Evolutionary conservation across 2,113 vertebrate genomes (phyloP).

Genomic region (Microtus oregoni): DNA sequence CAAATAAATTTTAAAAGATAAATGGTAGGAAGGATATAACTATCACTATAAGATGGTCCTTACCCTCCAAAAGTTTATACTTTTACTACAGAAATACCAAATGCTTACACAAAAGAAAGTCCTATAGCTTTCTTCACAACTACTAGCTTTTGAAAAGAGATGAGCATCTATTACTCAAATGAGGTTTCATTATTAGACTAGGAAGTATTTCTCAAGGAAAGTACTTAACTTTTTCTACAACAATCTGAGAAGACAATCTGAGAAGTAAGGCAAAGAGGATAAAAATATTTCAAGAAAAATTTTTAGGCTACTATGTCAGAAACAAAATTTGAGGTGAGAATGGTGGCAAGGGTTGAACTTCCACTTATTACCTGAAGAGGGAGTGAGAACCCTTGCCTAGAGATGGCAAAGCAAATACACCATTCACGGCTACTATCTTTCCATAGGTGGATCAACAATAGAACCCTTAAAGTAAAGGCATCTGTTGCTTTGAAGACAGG

Average conservation of each 20-base stretch:
- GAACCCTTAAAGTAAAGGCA: background rate
- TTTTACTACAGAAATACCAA: background rate
- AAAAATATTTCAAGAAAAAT: background rate
- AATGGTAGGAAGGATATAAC: background rate
- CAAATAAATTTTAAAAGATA: background rate
- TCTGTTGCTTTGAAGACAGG: background rate
- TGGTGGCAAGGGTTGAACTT: background rate
- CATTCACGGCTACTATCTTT: background rate
- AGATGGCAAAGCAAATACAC: background rate
- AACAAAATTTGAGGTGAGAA: background rate
- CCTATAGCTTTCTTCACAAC: background rate
- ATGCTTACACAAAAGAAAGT: background rate
- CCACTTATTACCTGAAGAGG: constrained; percentile 6
- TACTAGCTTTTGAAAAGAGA: background rate
- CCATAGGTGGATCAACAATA: background rate
- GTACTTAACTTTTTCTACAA: background rate
- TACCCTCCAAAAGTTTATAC: background rate
- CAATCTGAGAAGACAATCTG: constrained; percentile 57
- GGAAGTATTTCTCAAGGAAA: constrained; percentile 2
- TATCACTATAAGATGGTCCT: background rate
- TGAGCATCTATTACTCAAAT: background rate
- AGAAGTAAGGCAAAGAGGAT: background rate
- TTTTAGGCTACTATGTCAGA: constrained; percentile 10
- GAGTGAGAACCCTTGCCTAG: background rate
- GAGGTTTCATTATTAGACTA: background rate